Base-by-base conservation (phyloP, 2,113 vertebrate genomes). In the Atractosteus spatula region DNA sequence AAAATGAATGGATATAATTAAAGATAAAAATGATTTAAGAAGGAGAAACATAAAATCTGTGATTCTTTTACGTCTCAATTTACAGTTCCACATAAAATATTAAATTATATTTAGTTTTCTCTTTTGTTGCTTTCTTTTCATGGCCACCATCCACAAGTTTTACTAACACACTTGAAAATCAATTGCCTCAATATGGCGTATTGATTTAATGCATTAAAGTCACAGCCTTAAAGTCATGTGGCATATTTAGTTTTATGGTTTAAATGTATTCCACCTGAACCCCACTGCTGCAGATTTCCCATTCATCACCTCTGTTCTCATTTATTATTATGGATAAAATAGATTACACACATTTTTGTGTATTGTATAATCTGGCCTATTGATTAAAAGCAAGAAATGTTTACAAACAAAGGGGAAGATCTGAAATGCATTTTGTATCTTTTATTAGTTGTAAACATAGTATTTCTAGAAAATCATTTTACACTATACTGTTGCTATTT, bases 61-160 rank as follows among this genome's bases (percentile, higher is more conserved):
- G 56, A 59, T n/a, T 59, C 12, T 59, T n/a, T 59, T 8, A 13
- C 7, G 4, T 3, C n/a, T 4, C 2, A 59, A 59, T 59, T 59
- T n/a, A 4, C 13, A 59, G n/a, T 2, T 59, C 3, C 4, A 13
- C 13, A 59, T 1, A 59, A 59, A 59, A 8, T 3, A n/a, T n/a
- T n/a, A n/a, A 59, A 59, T 59, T 13, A 59, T 3, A 59, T 59
- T 59, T 59, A 8, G 14, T 51, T 59, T 59, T 7, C 12, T 59
- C 56, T 59, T 59, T 59, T 59, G 56, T 59, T 59, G n/a, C n/a
- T 7, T 13, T 59, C n/a, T 59, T 59, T 59, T 59, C 56, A n/a
- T 14, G 56, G 13, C n/a, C 13, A 59, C 10, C 56, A 59, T 59
- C 11, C 56, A 59, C 56, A 14, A n/a, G 56, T 13, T 14, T 59